These are phyloP conservation scores for Craterocephalus amniculus DNA, from an alignment of 2,797 vertebrate genomes.

Conservation along the genomic window DNA sequence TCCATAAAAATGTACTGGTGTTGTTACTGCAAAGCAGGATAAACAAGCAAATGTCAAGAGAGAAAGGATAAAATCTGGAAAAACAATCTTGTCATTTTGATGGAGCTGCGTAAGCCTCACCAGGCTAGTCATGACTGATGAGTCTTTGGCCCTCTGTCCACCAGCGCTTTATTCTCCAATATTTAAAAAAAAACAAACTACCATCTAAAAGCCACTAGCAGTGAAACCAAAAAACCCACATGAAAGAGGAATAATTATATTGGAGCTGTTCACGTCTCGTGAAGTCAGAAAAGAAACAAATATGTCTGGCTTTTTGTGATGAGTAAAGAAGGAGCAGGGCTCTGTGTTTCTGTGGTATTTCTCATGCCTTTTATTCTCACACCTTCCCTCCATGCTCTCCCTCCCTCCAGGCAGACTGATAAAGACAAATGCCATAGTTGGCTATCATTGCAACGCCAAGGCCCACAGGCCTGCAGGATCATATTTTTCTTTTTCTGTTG, in stretches of 20 bases:
- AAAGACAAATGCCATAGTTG: slow-evolving; percentile 87
- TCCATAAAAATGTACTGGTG: slow-evolving; percentile 23
- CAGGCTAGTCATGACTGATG: slow-evolving; percentile 76
- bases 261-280: slow-evolving; percentile 23
- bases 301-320: slow-evolving; percentile 42
- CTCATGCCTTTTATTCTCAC: slow-evolving; percentile 66
- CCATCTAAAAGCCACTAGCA: slow-evolving; percentile 53
- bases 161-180: slow-evolving; percentile 69
- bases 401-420: slow-evolving; percentile 82
- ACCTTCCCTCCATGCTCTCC: slow-evolving; percentile 63
- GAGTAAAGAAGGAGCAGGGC: slow-evolving; percentile 51
- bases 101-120: slow-evolving; percentile 71
- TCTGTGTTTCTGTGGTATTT: slow-evolving; percentile 63
- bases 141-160: slow-evolving; percentile 65
- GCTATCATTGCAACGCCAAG: slow-evolving; percentile 79
- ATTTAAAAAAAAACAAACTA: slow-evolving; percentile 77
- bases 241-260: slow-evolving; percentile 43
- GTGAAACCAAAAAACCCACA: slow-evolving; percentile 32
- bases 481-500: slow-evolving; percentile 86
- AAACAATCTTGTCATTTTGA: slow-evolving; percentile 82
- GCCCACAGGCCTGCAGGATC: slow-evolving; percentile 80
- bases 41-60: slow-evolving; percentile 74
- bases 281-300: slow-evolving; percentile 51
- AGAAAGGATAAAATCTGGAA: slow-evolving; percentile 76
- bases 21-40: slow-evolving; percentile 50